Evolutionary conservation across 2,888 invertebrate species (phyloP).

Genomic region (Metacarcinus magister): DNA sequence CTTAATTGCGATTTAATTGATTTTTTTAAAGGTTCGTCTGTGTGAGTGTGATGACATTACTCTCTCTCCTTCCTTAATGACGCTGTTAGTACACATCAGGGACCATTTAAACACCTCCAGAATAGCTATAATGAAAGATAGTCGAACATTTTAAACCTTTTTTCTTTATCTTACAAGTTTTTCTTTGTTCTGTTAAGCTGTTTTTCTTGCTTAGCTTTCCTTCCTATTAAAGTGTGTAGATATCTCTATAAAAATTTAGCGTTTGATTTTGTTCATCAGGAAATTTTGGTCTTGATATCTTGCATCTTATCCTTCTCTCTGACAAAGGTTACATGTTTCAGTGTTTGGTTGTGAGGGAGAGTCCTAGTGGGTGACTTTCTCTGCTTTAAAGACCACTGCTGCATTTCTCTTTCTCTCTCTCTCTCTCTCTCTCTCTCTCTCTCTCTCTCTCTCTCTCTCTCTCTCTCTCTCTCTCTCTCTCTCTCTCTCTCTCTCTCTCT

Average conservation of each 20-base stretch:
- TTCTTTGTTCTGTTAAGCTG: background rate
- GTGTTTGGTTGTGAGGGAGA: background rate
- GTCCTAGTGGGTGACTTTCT: background rate
- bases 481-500: conserved; percentile 8
- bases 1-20: too few species aligned
- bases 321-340: background rate
- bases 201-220: background rate
- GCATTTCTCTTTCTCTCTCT: background rate
- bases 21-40: background rate
- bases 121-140: too few species aligned
- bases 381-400: background rate
- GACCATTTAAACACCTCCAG: background rate
- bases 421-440: background rate
- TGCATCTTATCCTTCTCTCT: background rate
- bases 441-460: background rate
- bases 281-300: background rate
- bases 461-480: conserved; percentile 26
- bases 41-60: background rate
- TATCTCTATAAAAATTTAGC: background rate
- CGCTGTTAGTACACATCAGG: background rate
- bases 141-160: background rate
- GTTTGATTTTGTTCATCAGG: background rate
- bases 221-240: background rate
- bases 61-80: background rate
- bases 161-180: background rate